Conservation (phyloP, 2,113 vertebrate species). For the Alaudala cheleensis region DNA sequence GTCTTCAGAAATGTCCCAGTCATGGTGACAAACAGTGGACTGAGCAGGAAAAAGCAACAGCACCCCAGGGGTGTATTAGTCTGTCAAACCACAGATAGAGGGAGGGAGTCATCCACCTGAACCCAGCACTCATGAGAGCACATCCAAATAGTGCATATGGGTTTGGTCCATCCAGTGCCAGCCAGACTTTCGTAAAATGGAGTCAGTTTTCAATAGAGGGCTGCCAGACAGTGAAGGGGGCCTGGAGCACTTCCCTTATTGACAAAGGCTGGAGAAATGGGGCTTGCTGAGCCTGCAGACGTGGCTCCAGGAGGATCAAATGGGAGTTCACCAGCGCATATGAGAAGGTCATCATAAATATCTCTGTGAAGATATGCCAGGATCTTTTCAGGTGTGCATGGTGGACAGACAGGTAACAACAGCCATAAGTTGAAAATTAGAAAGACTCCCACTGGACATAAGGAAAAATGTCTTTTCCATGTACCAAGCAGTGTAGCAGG, state of each 20-base stretch:
- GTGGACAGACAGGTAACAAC: background rate
- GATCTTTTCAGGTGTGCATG: background rate
- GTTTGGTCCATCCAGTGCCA: background rate
- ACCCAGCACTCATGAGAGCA: background rate
- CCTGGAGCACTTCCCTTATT: background rate
- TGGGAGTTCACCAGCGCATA: background rate
- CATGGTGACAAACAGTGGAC: rapidly evolving
- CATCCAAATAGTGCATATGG: background rate
- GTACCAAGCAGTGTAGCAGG: background rate
- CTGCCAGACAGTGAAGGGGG: background rate
- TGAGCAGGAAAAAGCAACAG: background rate
- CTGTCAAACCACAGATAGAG: rapidly evolving
- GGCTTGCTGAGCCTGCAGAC: background rate
- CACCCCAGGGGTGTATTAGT: background rate
- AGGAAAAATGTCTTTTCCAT: background rate
- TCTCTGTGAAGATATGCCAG: background rate
- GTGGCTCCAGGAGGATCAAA: background rate
- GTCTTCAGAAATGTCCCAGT: background rate
- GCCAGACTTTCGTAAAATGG: background rate
- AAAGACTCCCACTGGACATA: background rate
- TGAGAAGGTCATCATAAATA: background rate
- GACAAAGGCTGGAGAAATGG: background rate
- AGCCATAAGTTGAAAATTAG: background rate
- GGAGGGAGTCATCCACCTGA: background rate
- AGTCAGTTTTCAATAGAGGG: background rate